Evolutionary conservation across 1,140 invertebrate genomes (phyloP).

Genomic region (Hetaerina americana): DNA sequence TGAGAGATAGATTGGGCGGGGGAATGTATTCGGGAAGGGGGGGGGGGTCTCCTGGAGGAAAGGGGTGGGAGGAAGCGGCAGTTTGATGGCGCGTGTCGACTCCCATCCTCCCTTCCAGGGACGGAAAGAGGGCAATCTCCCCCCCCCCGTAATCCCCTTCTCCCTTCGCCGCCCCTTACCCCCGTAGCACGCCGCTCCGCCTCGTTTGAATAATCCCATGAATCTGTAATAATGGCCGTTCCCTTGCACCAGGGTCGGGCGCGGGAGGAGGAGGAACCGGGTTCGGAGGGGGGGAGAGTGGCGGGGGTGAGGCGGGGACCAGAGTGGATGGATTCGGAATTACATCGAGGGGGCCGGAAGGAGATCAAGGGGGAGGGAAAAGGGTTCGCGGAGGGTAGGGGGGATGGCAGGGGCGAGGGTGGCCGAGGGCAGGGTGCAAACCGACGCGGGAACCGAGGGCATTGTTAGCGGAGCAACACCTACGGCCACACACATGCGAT

Average conservation of each 20-base stretch:
- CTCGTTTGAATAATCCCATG: neutral
- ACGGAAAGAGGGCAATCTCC: too few species aligned
- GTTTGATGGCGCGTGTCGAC: neutral
- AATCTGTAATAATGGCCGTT: neutral
- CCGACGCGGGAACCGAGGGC: too few species aligned
- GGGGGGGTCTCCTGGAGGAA: too few species aligned
- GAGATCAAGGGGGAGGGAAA: neutral
- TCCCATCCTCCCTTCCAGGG: too few species aligned
- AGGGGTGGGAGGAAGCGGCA: neutral
- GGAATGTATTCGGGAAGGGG: too few species aligned
- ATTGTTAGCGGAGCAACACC: too few species aligned
- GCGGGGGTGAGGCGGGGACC: neutral
- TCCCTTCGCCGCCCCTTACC: too few species aligned
- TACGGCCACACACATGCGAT: too few species aligned
- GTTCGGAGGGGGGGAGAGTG: neutral
- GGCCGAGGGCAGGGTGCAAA: neutral
- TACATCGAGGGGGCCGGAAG: too few species aligned
- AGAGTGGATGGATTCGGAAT: neutral
- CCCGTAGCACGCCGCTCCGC: neutral
- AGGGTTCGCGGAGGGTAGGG: neutral
- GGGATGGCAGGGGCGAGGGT: neutral
- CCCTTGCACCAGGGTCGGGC: neutral
- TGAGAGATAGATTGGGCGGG: too few species aligned
- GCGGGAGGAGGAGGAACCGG: neutral
- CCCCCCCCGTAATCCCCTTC: too few species aligned